phyloP scores from a whole-genome alignment of 2,797 vertebrate genomes.

The Paguma larvata region DNA sequence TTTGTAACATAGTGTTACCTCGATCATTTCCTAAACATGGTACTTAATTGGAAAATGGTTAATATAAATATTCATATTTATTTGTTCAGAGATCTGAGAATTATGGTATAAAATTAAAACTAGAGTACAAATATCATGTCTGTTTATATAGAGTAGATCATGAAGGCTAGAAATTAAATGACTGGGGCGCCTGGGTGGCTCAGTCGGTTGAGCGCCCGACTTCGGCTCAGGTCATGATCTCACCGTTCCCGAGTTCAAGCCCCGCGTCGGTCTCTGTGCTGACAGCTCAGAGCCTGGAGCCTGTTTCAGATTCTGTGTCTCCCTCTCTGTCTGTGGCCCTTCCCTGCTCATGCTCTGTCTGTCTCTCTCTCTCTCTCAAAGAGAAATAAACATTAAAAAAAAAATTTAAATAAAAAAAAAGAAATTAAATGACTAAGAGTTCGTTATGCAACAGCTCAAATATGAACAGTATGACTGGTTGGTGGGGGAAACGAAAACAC shows the following conservation, averaged over 20 bases:
- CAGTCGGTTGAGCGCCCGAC: too few species aligned
- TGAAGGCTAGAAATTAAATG: slow-evolving; percentile 32
- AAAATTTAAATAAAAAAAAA: too few species aligned
- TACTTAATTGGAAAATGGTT: slow-evolving; percentile 26
- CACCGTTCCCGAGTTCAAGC: too few species aligned
- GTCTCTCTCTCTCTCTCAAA: too few species aligned
- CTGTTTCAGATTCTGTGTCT: too few species aligned
- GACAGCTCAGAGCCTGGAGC: too few species aligned
- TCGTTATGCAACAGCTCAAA: not conserved
- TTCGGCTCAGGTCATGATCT: too few species aligned
- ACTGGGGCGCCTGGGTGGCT: too few species aligned
- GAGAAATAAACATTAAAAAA: too few species aligned
- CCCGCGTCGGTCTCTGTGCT: too few species aligned
- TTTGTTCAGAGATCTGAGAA: slow-evolving; percentile 52
- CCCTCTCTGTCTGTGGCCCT: too few species aligned
- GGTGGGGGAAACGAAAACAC: not conserved
- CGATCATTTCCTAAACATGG: slow-evolving; percentile 22
- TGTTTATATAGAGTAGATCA: not conserved
- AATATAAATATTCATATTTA: slow-evolving; percentile 61
- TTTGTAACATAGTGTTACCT: slow-evolving; percentile 22
- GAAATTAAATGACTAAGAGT: not conserved
- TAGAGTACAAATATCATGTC: slow-evolving; percentile 10
- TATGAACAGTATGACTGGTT: not conserved
- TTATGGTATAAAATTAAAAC: slow-evolving; percentile 48
- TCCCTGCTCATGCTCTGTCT: too few species aligned